Base-by-base conservation (phyloP, 2,113 vertebrate species). In the Boulengeromyrus knoepffleri region DNA sequence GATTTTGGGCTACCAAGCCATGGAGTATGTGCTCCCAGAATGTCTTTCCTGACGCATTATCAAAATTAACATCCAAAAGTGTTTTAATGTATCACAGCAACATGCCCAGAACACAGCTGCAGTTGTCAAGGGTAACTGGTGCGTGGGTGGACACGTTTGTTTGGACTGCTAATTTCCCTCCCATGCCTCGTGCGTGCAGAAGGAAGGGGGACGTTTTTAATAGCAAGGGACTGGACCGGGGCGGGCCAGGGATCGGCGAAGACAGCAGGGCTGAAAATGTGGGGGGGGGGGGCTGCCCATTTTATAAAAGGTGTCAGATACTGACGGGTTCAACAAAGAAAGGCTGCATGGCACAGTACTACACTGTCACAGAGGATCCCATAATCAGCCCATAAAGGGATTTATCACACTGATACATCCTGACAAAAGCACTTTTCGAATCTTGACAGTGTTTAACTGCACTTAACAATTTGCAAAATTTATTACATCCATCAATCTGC, bases 51-150 rank as follows among this genome's bases (percentile, higher is more conserved):
- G 83, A 85, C 42, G 8, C 49, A 49, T 53, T 87, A 53, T 53
- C 27, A 53, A 85, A 85, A 85, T 47, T 46, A 47, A 46, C n/a
- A 52, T 31, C 49, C 85, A 17, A 31, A 53, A 27, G 85, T 87
- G 50, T 53, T 87, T 15, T 87, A 47, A 31, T 52, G 85, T 24
- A 36, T 87, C 31, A 36, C 24, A 12, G 10, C 50, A 31, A 53
- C 50, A 52, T 53, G 85, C 85, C 50, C 85, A 53, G 49, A 31
- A 39, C 49, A 87, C 85, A 66, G 87, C 56, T 88, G 36, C 56
- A 45, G 87, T 88, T 88, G 87, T 58, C 87, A 88, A 66, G 52
- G 36, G 52, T 66, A 88, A 88, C 56, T 58, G 19, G 13, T 45
- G 87, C 39, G 53, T 42, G 36, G 56, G 87, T 24, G 27, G 36